Conservation (phyloP, 1,140 invertebrate species). For the Daktulosphaira vitifoliae region DNA sequence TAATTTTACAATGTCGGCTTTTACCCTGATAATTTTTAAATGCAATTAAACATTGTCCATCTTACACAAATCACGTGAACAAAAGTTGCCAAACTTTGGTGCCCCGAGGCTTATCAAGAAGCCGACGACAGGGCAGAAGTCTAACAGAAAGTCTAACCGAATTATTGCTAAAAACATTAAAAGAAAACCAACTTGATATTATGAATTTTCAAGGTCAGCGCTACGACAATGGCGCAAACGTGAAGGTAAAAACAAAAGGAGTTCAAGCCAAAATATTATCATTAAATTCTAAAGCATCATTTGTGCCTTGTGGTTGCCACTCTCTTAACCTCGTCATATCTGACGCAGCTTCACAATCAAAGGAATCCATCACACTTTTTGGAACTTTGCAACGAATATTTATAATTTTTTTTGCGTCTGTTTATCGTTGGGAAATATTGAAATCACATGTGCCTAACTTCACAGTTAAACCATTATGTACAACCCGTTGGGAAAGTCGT, state of each 20-base stretch:
- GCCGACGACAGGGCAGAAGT: no score
- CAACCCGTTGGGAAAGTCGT: constrained; percentile 9
- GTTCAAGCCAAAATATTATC: neutral
- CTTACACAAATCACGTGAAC: no score
- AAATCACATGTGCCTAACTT: constrained; percentile 3
- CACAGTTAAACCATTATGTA: constrained; percentile 8
- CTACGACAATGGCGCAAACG: constrained; percentile 7
- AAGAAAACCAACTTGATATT: neutral
- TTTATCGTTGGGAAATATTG: constrained; percentile 19
- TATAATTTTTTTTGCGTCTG: constrained; percentile 5
- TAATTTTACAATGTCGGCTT: no score
- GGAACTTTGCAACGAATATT: constrained; percentile 7
- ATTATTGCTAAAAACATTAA: constrained; percentile 14
- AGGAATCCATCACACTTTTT: no score
- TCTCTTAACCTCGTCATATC: neutral
- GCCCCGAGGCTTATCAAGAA: no score
- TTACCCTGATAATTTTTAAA: no score
- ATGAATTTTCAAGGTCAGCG: neutral
- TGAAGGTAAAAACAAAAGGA: neutral
- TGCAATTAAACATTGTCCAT: no score
- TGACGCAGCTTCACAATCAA: neutral
- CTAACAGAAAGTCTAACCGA: constrained; percentile 21
- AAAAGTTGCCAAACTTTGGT: no score
- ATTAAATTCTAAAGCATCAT: neutral
- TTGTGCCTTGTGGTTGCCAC: constrained; percentile 10